phyloP scores from a whole-genome alignment of 1,140 invertebrate genomes.

The Ooceraea biroi region DNA sequence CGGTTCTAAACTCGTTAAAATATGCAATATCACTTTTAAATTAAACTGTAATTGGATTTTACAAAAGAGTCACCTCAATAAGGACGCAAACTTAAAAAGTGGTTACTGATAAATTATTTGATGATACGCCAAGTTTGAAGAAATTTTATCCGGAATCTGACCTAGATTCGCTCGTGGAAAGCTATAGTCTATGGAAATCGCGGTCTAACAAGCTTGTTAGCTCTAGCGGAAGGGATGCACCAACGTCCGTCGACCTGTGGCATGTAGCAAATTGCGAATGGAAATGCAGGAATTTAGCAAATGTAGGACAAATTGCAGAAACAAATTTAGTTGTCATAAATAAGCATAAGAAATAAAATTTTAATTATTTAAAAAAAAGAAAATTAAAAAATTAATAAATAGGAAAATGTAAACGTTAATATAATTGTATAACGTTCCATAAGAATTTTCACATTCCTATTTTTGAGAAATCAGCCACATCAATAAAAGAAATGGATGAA shows the following conservation, averaged over 20 bases:
- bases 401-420: no score
- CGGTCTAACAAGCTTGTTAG: conserved; percentile 52
- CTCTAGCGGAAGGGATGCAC: conserved; percentile 12
- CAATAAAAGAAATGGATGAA: neutral
- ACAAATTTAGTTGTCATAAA: neutral
- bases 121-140: conserved; percentile 15
- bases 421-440: no score
- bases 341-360: neutral
- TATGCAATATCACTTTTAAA: neutral
- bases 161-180: conserved; percentile 29
- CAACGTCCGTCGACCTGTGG: neutral
- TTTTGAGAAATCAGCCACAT: neutral
- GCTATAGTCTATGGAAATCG: conserved; percentile 45
- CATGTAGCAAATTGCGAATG: conserved; percentile 10
- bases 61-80: neutral
- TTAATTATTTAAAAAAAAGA: neutral
- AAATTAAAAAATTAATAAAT: no score
- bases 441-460: neutral
- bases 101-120: neutral
- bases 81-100: conserved; percentile 20
- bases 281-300: neutral
- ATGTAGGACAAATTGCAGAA: neutral
- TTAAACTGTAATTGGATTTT: neutral
- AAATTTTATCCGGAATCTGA: conserved; percentile 34
- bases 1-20: neutral